phyloP scores from a whole-genome alignment of 2,888 invertebrate genomes.

The Diogma glabrata region DNA sequence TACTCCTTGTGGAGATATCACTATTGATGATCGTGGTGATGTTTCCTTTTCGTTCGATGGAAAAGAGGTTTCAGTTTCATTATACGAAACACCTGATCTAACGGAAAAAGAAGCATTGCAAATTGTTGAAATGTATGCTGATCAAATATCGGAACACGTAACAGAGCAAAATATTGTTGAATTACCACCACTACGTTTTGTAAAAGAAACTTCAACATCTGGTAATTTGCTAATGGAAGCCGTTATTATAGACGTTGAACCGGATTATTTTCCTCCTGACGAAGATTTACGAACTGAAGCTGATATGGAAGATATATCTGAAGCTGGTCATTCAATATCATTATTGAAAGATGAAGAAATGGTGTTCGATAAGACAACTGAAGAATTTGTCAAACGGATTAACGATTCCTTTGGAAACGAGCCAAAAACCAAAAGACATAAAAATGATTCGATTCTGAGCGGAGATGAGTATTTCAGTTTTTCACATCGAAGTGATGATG shows the following conservation, averaged over 20 bases:
- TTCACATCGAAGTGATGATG: slow-evolving; percentile 40
- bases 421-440: slow-evolving; percentile 43
- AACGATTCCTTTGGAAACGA: slow-evolving; percentile 42
- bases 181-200: slow-evolving; percentile 74
- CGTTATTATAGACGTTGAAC: slow-evolving; percentile 78
- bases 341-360: slow-evolving; percentile 38
- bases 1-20: slow-evolving; percentile 64
- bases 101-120: slow-evolving; percentile 86
- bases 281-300: slow-evolving; percentile 79
- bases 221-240: slow-evolving; percentile 85
- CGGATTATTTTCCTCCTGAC: slow-evolving; percentile 67
- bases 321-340: slow-evolving; percentile 52
- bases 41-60: slow-evolving; percentile 86
- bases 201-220: slow-evolving; percentile 79
- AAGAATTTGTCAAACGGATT: slow-evolving; percentile 35
- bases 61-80: slow-evolving; percentile 79
- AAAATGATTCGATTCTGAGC: slow-evolving; percentile 49
- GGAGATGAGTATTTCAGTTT: slow-evolving; percentile 54
- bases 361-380: slow-evolving; percentile 39
- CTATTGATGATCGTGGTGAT: slow-evolving; percentile 71
- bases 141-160: slow-evolving; percentile 81
- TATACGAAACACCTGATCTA: slow-evolving; percentile 85
- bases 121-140: slow-evolving; percentile 89
- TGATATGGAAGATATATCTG: slow-evolving; percentile 74
- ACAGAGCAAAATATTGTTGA: slow-evolving; percentile 76